Percentiles rank a stretch among this genome's conserved stretches.
Conservation (phyloP, 2,113 vertebrate species). For the sheep (Ovis aries) region ARS-UI_Ramb_v3.0 NC_056056.1:210516001-210516500, state of each 20-base stretch:
- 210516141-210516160: not conserved
- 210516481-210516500: not conserved
- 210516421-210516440: fast-evolving
- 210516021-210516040: too few relatives aligned
- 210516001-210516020: too few relatives aligned
- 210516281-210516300: not conserved
- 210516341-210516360: not conserved
- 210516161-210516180: not conserved
- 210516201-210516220: not conserved
- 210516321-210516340: not conserved
- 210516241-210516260: not conserved
- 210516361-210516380: not conserved
- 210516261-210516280: not conserved
- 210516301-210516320: not conserved
- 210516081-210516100: too few relatives aligned
- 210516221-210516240: not conserved
- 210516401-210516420: not conserved
- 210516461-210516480: not conserved
- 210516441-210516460: not conserved
- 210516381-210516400: not conserved
- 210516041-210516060: too few relatives aligned
- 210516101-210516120: too few relatives aligned
- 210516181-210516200: not conserved
- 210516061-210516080: too few relatives aligned
- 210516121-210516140: too few relatives aligned